Evolutionary conservation across 2,888 invertebrate species (phyloP).

Genomic region (Smittia aterrima): DNA sequence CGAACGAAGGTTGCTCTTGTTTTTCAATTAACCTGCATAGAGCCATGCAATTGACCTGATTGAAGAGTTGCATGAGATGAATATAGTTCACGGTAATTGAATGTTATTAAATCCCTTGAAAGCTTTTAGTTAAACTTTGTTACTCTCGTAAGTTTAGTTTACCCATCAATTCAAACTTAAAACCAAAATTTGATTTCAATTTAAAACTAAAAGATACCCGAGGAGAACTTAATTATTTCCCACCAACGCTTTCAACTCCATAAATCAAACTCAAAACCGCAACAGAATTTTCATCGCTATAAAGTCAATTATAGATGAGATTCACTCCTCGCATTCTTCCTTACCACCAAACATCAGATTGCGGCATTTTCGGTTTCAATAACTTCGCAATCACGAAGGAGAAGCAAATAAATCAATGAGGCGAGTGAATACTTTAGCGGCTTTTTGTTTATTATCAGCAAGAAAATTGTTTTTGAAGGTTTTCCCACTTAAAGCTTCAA

Average conservation of each 20-base stretch:
- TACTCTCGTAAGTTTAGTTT: too few relatives aligned
- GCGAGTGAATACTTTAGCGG: constrained; percentile 21
- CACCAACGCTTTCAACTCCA: not conserved
- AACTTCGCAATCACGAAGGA: not conserved
- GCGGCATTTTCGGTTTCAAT: not conserved
- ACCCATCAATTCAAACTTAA: too few relatives aligned
- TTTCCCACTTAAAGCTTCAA: not conserved
- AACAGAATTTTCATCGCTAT: constrained; percentile 1
- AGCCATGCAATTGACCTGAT: too few relatives aligned
- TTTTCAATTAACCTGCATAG: too few relatives aligned
- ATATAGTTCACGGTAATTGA: too few relatives aligned
- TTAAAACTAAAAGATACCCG: too few relatives aligned
- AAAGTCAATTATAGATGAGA: not conserved
- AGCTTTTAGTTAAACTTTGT: too few relatives aligned
- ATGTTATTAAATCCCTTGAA: too few relatives aligned
- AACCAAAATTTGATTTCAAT: too few relatives aligned
- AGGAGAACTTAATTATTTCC: not conserved
- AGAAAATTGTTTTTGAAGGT: not conserved
- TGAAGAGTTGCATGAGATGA: too few relatives aligned
- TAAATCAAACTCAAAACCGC: not conserved
- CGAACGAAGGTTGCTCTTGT: too few relatives aligned
- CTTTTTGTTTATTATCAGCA: not conserved
- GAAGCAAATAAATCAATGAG: constrained; percentile 24
- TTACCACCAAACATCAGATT: not conserved
- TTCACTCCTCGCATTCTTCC: not conserved